These are phyloP conservation scores for Mesocricetus auratus DNA, from an alignment of 2,113 vertebrate genomes.

Conservation along the genomic window DNA sequence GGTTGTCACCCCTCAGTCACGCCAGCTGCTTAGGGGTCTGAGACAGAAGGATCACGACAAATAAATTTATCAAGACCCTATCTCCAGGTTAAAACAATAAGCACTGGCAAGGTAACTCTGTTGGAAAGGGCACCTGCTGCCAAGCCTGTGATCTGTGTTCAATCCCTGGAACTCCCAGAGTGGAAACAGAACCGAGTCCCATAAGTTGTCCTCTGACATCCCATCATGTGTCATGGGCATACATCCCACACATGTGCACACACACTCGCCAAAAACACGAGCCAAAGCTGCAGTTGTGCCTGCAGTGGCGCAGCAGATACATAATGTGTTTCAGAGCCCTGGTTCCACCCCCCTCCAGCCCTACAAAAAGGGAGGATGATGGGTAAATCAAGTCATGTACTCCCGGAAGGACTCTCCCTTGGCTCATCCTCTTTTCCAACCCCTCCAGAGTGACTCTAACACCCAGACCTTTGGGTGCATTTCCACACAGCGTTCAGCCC, in stretches of 20 bases:
- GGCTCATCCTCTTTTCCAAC: constrained; percentile 54
- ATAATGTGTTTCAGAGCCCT: background rate
- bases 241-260: background rate
- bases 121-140: too few species aligned
- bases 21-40: background rate
- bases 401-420: constrained; percentile 63
- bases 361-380: background rate
- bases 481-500: background rate
- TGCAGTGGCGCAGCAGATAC: background rate
- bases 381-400: background rate
- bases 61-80: background rate
- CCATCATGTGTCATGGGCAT: background rate
- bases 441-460: constrained; percentile 56
- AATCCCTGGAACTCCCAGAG: background rate
- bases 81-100: background rate
- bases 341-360: background rate
- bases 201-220: background rate
- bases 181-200: background rate
- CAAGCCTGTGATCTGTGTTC: background rate
- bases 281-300: background rate
- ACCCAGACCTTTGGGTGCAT: background rate
- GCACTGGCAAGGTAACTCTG: background rate
- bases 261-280: background rate
- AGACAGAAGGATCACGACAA: background rate
- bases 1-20: background rate